Percentiles rank a stretch among this genome's conserved stretches.
Conservation (phyloP, 1,140 invertebrate genomes). For the Euura saliciscinereae region DNA sequence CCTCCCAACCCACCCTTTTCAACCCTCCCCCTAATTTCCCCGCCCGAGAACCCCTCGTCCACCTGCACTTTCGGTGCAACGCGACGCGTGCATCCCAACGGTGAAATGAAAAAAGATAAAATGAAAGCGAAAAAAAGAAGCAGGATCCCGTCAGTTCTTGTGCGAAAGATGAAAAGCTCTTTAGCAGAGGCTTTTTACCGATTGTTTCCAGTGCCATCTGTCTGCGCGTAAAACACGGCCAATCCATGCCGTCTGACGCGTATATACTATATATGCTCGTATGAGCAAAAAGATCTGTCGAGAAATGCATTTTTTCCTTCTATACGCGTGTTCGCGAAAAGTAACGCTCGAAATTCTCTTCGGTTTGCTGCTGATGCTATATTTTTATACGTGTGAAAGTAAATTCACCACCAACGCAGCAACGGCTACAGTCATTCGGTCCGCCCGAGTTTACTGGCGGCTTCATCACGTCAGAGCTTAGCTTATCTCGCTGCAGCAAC, state of each 20-base stretch:
- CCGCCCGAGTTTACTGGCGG: conserved; percentile 52
- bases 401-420: too few relatives aligned
- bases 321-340: too few relatives aligned
- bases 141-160: conserved; percentile 33
- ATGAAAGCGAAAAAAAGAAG: neutral
- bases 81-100: conserved; percentile 29
- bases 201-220: conserved; percentile 41
- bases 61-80: neutral
- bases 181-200: conserved; percentile 29
- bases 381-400: too few relatives aligned
- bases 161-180: conserved; percentile 58
- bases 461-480: conserved; percentile 55
- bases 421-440: conserved; percentile 43
- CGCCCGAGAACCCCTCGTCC: too few relatives aligned
- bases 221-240: neutral
- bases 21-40: too few relatives aligned
- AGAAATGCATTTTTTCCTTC: conserved; percentile 26
- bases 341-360: too few relatives aligned
- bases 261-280: conserved; percentile 1
- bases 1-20: neutral
- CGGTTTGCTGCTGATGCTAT: too few relatives aligned
- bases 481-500: conserved; percentile 58
- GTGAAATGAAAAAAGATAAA: conserved; percentile 11
- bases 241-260: conserved; percentile 20
- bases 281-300: neutral